Conservation (phyloP, 2,888 invertebrate genomes). For the Torymus tubicola region DNA sequence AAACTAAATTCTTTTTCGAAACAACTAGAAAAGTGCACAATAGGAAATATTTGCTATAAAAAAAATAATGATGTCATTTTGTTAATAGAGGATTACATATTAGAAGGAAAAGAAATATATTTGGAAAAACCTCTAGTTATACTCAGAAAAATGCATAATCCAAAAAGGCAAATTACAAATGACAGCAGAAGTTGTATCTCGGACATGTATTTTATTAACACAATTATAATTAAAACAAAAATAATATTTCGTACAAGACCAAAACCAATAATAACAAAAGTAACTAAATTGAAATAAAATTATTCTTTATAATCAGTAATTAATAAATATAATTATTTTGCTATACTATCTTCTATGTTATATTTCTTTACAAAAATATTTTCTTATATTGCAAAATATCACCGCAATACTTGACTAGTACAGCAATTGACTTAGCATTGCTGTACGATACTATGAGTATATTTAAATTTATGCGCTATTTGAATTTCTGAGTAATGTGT, state of each 20-base stretch:
- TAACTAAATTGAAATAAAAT: no score
- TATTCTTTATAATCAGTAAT: no score
- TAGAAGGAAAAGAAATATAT: conserved; percentile 43
- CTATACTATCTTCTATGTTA: no score
- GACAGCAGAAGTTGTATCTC: not conserved
- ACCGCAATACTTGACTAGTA: no score
- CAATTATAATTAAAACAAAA: conserved; percentile 35
- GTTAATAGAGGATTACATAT: conserved; percentile 35
- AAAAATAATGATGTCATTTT: conserved; percentile 26
- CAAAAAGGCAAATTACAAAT: not conserved
- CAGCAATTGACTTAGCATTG: no score
- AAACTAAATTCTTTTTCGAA: conserved; percentile 18
- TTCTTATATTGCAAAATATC: no score
- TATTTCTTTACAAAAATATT: no score
- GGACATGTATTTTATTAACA: not conserved
- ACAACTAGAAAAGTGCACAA: not conserved
- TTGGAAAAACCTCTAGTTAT: conserved; percentile 44
- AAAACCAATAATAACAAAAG: conserved; percentile 27
- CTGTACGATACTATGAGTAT: no score
- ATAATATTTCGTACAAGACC: conserved; percentile 45
- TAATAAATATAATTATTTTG: no score
- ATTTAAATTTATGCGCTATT: no score
- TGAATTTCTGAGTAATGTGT: no score
- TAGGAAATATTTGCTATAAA: conserved; percentile 32
- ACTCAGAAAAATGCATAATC: not conserved